Conservation (phyloP, 2,888 invertebrate genomes). For the Biston stratarius region DNA sequence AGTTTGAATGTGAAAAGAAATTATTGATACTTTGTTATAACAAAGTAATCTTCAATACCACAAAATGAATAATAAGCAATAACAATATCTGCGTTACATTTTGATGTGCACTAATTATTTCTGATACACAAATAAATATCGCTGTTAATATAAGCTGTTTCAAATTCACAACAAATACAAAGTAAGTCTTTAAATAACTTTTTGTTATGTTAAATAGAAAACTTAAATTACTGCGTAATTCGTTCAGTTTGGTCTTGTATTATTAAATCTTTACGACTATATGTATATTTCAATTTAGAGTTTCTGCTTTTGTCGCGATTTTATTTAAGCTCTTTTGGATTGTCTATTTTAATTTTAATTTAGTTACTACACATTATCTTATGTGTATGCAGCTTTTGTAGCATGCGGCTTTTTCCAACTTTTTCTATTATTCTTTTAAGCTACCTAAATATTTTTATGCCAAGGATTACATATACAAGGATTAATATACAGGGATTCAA, state of each 20-base stretch:
- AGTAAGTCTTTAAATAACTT: neutral
- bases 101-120: neutral
- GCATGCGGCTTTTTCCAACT: no score
- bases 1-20: no score
- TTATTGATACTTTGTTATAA: no score
- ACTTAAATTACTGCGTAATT: neutral
- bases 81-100: no score
- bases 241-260: neutral
- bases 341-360: neutral
- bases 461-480: no score
- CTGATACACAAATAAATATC: neutral
- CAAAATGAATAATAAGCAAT: neutral
- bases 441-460: no score
- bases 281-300: neutral
- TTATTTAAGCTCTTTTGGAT: neutral
- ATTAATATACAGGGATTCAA: no score
- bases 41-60: no score
- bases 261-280: neutral
- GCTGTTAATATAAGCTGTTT: neutral
- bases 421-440: no score
- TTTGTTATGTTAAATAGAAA: slow-evolving; percentile 2
- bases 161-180: neutral
- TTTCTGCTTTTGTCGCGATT: neutral
- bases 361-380: no score
- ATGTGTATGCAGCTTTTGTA: no score